A percentile compares a stretch with the other conserved stretches of the same genome.
Conservation (phyloP, 2,113 vertebrate genomes). For the Notarius quadriscutis region DNA sequence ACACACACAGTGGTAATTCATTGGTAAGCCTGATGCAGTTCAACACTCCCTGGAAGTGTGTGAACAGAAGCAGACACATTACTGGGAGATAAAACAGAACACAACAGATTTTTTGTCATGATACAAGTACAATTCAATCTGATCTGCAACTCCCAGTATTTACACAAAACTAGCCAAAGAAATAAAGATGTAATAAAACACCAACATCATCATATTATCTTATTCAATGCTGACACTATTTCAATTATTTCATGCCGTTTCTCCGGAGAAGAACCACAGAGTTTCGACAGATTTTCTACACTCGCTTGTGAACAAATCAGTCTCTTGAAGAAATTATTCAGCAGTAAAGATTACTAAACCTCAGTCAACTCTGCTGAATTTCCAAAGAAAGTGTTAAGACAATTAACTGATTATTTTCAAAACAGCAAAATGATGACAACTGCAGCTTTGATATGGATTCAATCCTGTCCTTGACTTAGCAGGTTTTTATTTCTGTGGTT, state of each 20-base stretch:
- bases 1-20: constrained; percentile 8
- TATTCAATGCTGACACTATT: not conserved
- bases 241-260: not conserved
- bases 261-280: not conserved
- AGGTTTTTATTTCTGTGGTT: not conserved
- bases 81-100: no score
- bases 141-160: no score
- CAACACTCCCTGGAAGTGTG: not conserved
- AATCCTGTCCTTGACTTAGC: not conserved
- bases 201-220: not conserved
- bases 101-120: no score
- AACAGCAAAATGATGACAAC: not conserved
- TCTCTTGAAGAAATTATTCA: not conserved
- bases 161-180: no score
- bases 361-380: not conserved
- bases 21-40: not conserved
- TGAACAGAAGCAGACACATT: no score
- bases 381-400: not conserved
- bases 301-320: not conserved
- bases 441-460: not conserved
- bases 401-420: not conserved
- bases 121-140: no score
- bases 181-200: no score
- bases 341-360: not conserved
- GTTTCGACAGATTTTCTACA: not conserved